phyloP scores from a whole-genome alignment of 2,888 invertebrate genomes.

The Harpalus rubripes region DNA sequence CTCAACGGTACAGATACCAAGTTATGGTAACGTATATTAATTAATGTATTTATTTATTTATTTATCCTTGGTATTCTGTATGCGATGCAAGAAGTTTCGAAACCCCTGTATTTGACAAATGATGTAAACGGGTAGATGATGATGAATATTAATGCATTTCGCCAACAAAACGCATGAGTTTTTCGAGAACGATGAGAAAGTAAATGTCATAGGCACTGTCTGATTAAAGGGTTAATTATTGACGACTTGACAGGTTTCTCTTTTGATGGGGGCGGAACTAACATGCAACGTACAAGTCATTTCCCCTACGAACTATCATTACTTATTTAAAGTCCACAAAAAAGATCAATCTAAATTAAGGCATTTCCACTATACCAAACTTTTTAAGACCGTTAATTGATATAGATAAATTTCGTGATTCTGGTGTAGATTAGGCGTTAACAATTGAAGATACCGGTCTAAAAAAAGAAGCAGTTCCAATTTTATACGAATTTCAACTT shows the following conservation, averaged over 20 bases:
- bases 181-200: conserved; percentile 17
- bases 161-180: background rate
- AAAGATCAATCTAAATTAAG: background rate
- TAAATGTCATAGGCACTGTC: conserved; percentile 32
- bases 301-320: background rate
- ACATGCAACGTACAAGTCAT: conserved; percentile 22
- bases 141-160: conserved; percentile 20
- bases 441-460: too few species aligned
- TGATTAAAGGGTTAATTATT: conserved; percentile 41
- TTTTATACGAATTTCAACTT: too few species aligned
- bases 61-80: too few species aligned
- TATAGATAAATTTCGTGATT: too few species aligned
- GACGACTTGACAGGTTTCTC: conserved; percentile 6
- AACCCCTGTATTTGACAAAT: conserved; percentile 13
- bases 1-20: too few species aligned
- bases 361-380: background rate
- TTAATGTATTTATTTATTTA: too few species aligned
- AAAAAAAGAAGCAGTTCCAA: too few species aligned
- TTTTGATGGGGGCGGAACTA: background rate
- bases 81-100: background rate
- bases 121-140: background rate
- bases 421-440: too few species aligned
- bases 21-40: too few species aligned
- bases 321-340: background rate
- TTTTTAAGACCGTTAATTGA: too few species aligned